A percentile compares a stretch with the other conserved stretches of the same genome.
phyloP scores from a whole-genome alignment of 2,113 vertebrate species.

The Lipophrys pholis region DNA sequence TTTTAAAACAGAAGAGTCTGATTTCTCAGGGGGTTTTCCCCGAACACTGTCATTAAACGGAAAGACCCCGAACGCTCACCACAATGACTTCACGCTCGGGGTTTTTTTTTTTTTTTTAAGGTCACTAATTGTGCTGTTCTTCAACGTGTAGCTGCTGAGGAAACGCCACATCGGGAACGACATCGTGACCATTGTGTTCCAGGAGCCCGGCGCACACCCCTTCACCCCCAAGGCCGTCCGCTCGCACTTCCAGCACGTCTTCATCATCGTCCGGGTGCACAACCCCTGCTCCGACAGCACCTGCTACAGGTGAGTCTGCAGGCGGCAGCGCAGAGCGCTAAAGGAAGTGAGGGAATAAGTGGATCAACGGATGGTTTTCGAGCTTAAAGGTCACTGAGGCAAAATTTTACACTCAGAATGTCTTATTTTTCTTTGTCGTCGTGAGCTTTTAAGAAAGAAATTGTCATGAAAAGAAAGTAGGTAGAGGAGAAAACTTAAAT shows the following conservation, averaged over 20 bases:
- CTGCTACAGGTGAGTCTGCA: slow-evolving; percentile 90
- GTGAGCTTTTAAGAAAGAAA: too few relatives aligned
- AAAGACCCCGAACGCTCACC: not conserved
- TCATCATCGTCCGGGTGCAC: slow-evolving; percentile 92
- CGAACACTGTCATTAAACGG: not conserved
- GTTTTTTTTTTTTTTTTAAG: too few relatives aligned
- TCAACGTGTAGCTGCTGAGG: slow-evolving; percentile 86
- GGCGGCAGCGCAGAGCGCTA: not conserved
- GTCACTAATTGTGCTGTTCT: slow-evolving; percentile 11
- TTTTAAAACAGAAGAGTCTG: slow-evolving; percentile 9
- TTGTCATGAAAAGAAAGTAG: too few relatives aligned
- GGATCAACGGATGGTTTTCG: too few relatives aligned
- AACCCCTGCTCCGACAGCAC: slow-evolving; percentile 92
- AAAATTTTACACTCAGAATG: too few relatives aligned
- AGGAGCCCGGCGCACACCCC: slow-evolving; percentile 93
- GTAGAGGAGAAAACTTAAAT: too few relatives aligned
- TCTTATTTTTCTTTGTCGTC: too few relatives aligned
- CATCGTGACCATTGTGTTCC: slow-evolving; percentile 98
- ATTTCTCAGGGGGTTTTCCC: not conserved
- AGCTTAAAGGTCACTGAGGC: too few relatives aligned
- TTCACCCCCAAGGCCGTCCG: slow-evolving; percentile 96
- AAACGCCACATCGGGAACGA: slow-evolving; percentile 97
- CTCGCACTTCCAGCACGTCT: slow-evolving; percentile 96
- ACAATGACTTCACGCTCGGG: slow-evolving; percentile 6
- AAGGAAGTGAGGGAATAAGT: too few relatives aligned